Evolutionary conservation across 2,113 vertebrate species (phyloP), one percentile per base, ranked within the genome.

Genomic region (Lophochroa leadbeateri): DNA sequence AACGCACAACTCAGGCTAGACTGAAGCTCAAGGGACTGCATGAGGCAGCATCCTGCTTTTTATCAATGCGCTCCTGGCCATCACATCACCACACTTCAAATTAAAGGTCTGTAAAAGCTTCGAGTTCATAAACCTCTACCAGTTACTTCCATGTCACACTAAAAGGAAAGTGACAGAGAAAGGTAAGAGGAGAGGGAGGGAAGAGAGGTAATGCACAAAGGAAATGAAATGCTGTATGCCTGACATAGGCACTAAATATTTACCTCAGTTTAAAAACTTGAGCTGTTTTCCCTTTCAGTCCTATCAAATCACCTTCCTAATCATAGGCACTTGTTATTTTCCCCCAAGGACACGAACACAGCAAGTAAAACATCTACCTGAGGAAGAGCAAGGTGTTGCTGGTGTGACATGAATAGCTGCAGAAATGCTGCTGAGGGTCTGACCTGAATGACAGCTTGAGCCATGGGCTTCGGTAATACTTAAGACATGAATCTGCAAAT

Each of bases 241-340:
- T 77, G 76, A 86, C 92, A 92, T 6, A 78, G 79, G 53, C 70
- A 87, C n/a, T 72, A 52, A 93, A 86, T 87, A 93, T 91, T 89
- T 95, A 61, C 87, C 35, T 86, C 70, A 18, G 9, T 49, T 77
- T 41, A 46, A 87, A 86, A 90, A 65, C 58, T 37, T 47, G 4
- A 41, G 46, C 39, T 74, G 10, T 92, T 96, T 95, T 86, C 65
- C 80, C 65, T 87, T 82, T 76, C 67, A 58, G 69, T 58, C 55
- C 68, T 87, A 96, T 86, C 88, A 95, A 94, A 95, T 91, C 90
- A 91, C 81, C 60, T 78, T 89, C 43, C 52, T 82, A 89, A 87
- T 94, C 88, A 89, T 16, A 85, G 0, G 0, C 65, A 82, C 74
- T 89, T 93, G 57, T 58, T 82, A 49, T 86, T 96, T 88, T 82